Conservation (phyloP, 2,888 invertebrate species). For the Hybos culiciformis region DNA sequence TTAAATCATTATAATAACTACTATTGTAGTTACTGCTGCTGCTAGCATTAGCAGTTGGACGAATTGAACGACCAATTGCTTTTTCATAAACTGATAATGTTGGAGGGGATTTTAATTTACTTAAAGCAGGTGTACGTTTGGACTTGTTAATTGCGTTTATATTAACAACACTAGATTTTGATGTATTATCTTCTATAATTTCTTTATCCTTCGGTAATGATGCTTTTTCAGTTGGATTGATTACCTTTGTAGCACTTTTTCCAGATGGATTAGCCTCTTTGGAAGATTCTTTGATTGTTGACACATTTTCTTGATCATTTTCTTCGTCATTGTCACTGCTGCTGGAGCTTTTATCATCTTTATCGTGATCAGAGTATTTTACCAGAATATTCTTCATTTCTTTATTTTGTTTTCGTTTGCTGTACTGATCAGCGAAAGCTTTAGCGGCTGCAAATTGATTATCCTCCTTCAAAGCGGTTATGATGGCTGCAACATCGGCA, state of each 20-base stretch:
- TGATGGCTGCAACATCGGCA: conserved; percentile 42
- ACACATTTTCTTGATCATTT: background rate
- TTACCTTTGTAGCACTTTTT: background rate
- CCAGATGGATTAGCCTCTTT: too few species aligned
- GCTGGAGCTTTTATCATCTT: conserved; percentile 38
- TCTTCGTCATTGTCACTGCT: background rate
- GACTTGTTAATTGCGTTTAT: conserved; percentile 2
- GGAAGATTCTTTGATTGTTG: too few species aligned
- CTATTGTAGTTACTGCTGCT: conserved; percentile 13
- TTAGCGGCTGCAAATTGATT: conserved; percentile 36
- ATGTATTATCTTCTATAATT: background rate
- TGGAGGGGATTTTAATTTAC: background rate
- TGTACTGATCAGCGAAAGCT: conserved; percentile 54
- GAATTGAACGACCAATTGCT: background rate
- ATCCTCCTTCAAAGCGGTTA: conserved; percentile 32
- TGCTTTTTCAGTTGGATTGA: background rate
- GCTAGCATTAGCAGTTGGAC: too few species aligned
- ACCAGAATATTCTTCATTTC: conserved; percentile 70
- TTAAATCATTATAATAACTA: conserved; percentile 21
- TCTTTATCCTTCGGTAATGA: background rate
- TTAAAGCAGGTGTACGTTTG: background rate
- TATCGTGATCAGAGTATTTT: conserved; percentile 69
- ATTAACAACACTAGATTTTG: conserved; percentile 12
- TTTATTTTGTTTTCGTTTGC: conserved; percentile 66
- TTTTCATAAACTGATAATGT: background rate